Evolutionary conservation across 2,888 invertebrate species (phyloP), one percentile per base, ranked within the genome.

Genomic region (Galeruca laticollis): DNA sequence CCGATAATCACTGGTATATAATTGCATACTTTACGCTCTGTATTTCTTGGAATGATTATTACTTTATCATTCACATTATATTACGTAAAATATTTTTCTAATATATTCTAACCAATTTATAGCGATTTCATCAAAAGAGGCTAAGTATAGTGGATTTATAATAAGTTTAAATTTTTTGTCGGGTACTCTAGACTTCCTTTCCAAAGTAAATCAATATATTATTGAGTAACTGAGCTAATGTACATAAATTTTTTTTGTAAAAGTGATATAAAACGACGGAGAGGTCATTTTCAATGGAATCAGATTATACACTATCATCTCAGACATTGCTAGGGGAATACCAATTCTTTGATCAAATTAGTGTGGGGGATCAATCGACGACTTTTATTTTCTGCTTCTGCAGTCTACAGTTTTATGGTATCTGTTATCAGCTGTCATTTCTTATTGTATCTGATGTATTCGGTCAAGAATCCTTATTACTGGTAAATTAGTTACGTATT

Each of bases 251-350:
- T 47, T 47, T 47, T 6, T 15, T 47, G 8, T 8, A 47, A 8
- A 8, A 15, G 5, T 47, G 43, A 47, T 47, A n/a, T 15, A 15
- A 47, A 47, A 47, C 15, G 15, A 15, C 18, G 18, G n/a, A 47
- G 43, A 47, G 43, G n/a, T 18, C 43, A 47, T 47, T 47, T 47
- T 15, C n/a, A 47, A n/a, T 15, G 15, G 9, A 47, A 47, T 47
- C 43, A n/a, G 43, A 47, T 47, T 47, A 15, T 47, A n/a, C 15
- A 47, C n/a, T 15, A 47, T 47, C n/a, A 47, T 47, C 13, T 43
- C n/a, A 47, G n/a, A 47, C n/a, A 47, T 15, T 47, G n/a, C 18
- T 15, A 15, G 43, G 43, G 15, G 15, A 47, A 6, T 47, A 8
- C 43, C 8, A 47, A n/a, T n/a, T 15, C 15, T 47, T 47, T 47